Conservation (phyloP, 2,113 vertebrate genomes). For the Megaptera novaeangliae region DNA sequence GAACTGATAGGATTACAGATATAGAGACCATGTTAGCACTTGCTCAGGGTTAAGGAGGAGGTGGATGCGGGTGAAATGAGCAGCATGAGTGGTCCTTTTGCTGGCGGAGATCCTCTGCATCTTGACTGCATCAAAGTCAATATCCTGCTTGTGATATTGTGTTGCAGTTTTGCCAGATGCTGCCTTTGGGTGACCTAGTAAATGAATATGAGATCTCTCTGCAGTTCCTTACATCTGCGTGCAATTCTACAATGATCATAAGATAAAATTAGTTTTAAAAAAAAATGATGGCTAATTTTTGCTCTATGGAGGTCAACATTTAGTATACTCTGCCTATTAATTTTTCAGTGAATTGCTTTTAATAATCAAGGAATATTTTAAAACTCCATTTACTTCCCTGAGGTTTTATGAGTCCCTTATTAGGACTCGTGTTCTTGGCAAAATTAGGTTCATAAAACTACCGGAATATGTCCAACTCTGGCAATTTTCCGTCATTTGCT, state of each 20-base stretch:
- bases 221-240: too few species aligned
- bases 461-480: not conserved
- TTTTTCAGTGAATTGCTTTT: not conserved
- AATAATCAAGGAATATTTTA: not conserved
- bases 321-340: not conserved
- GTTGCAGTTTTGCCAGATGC: rapidly evolving
- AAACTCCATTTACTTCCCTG: not conserved
- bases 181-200: not conserved
- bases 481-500: not conserved
- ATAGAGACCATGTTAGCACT: rapidly evolving
- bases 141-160: rapidly evolving
- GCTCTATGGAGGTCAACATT: not conserved
- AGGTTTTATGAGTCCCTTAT: not conserved
- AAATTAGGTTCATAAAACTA: conserved; percentile 1
- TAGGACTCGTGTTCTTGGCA: not conserved
- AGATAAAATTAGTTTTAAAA: not conserved
- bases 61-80: rapidly evolving
- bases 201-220: not conserved
- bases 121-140: rapidly evolving
- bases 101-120: rapidly evolving
- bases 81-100: rapidly evolving
- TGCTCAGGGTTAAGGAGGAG: not conserved
- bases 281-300: not conserved
- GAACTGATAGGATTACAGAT: not conserved
- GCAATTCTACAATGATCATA: not conserved